A percentile compares a stretch with the other conserved stretches of the same genome.
Evolutionary conservation across 2,797 vertebrate species (phyloP).

Genomic region (Lemur catta): DNA sequence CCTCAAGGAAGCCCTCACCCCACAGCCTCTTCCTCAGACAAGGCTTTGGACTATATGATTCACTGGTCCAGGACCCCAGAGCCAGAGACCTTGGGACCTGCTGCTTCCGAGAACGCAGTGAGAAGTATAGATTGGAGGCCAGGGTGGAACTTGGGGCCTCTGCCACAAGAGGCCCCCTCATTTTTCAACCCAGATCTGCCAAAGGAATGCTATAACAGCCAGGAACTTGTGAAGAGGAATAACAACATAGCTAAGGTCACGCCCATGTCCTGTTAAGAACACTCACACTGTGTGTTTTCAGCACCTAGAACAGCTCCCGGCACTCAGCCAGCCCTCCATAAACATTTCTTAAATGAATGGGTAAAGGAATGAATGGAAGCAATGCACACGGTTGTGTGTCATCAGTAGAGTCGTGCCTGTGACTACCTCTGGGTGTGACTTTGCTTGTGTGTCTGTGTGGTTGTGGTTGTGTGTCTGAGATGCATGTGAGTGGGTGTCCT

Average conservation of each 20-base stretch:
- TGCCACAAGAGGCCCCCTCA: background rate
- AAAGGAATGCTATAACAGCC: slow-evolving; percentile 15
- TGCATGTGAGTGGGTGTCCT: background rate
- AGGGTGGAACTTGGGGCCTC: background rate
- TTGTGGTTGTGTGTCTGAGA: background rate
- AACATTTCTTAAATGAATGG: background rate
- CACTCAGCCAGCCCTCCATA: background rate
- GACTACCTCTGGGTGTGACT: background rate
- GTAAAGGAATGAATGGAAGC: background rate
- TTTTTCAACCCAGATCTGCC: background rate
- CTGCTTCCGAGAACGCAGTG: background rate
- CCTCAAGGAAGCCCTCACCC: background rate
- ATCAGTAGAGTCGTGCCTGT: background rate
- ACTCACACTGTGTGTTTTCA: background rate
- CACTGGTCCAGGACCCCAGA: slow-evolving; percentile 42
- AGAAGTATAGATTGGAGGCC: background rate
- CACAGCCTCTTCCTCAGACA: slow-evolving; percentile 14
- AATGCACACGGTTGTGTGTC: background rate
- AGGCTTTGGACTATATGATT: background rate
- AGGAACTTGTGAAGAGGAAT: slow-evolving; percentile 44
- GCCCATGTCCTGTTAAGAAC: too few species aligned
- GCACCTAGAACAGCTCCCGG: background rate
- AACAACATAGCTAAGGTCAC: slow-evolving; percentile 48
- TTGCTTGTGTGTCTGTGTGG: background rate
- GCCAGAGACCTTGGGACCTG: background rate